Conservation (phyloP, 1,140 invertebrate species). For the Leptonema lineaticorne region DNA sequence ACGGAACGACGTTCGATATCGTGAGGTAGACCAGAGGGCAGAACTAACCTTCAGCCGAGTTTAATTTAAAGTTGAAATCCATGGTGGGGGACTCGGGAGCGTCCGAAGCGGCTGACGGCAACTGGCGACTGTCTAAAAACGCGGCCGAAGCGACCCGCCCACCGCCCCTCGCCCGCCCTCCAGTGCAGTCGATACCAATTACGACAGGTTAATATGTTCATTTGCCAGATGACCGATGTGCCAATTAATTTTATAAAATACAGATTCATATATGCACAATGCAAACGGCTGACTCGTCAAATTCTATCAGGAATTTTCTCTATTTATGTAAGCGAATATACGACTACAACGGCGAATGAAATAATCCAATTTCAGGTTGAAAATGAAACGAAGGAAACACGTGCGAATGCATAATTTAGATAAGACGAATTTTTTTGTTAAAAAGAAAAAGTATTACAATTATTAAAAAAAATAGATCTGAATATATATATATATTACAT, state of each 20-base stretch:
- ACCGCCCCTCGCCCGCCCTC: conserved; percentile 34
- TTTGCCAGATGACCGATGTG: conserved; percentile 9
- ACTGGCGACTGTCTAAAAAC: conserved; percentile 25
- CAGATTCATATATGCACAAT: conserved; percentile 1
- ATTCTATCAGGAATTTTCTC: too few species aligned
- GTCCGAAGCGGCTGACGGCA: conserved; percentile 36
- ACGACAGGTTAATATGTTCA: conserved; percentile 38
- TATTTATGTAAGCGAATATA: too few species aligned
- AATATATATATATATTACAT: too few species aligned
- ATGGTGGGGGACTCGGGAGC: conserved; percentile 37
- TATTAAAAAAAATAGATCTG: too few species aligned
- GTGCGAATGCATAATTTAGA: too few species aligned
- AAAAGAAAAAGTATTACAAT: too few species aligned
- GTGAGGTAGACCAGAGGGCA: neutral
- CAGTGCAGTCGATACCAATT: conserved; percentile 44
- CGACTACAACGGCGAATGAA: too few species aligned
- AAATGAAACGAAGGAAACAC: too few species aligned
- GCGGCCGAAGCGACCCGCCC: conserved; percentile 22
- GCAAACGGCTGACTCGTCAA: neutral
- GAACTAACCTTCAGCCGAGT: conserved; percentile 29
- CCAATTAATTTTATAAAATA: conserved; percentile 1
- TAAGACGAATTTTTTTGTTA: too few species aligned
- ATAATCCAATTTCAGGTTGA: too few species aligned
- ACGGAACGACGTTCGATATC: neutral
- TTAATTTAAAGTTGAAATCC: conserved; percentile 29